Evolutionary conservation across 2,888 invertebrate species (phyloP).

Genomic region (Panopea generosa): DNA sequence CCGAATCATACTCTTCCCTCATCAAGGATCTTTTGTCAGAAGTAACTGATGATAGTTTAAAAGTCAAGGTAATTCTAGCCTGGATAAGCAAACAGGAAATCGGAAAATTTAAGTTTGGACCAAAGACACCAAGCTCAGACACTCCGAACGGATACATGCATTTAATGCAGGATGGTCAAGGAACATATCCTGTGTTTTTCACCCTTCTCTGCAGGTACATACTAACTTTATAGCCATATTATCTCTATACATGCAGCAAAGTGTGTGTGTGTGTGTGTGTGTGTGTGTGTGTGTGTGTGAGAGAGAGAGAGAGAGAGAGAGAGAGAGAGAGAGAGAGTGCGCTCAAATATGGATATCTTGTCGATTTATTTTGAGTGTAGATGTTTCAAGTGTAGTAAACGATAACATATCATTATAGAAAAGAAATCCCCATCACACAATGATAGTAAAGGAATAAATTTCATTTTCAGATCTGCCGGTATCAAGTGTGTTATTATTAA

Average conservation of each 20-base stretch:
- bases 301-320: too few relatives aligned
- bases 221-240: too few relatives aligned
- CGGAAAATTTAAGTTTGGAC: constrained; percentile 41
- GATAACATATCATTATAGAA: too few relatives aligned
- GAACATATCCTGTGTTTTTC: constrained; percentile 61
- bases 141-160: constrained; percentile 66
- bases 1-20: constrained; percentile 39
- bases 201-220: constrained; percentile 67
- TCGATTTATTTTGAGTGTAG: too few relatives aligned
- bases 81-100: constrained; percentile 65
- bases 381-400: too few relatives aligned
- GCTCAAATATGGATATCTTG: too few relatives aligned
- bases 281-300: too few relatives aligned
- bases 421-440: too few relatives aligned
- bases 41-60: constrained; percentile 45
- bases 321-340: too few relatives aligned
- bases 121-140: constrained; percentile 21
- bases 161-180: constrained; percentile 57
- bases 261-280: too few relatives aligned
- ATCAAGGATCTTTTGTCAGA: constrained; percentile 44
- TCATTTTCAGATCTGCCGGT: constrained; percentile 48
- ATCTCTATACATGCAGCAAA: neutral
- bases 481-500: constrained; percentile 57
- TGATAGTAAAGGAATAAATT: too few relatives aligned
- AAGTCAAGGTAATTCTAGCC: constrained; percentile 58